phyloP scores from a whole-genome alignment of 2,797 vertebrate species.

The Neosilurus hyrtlii region DNA sequence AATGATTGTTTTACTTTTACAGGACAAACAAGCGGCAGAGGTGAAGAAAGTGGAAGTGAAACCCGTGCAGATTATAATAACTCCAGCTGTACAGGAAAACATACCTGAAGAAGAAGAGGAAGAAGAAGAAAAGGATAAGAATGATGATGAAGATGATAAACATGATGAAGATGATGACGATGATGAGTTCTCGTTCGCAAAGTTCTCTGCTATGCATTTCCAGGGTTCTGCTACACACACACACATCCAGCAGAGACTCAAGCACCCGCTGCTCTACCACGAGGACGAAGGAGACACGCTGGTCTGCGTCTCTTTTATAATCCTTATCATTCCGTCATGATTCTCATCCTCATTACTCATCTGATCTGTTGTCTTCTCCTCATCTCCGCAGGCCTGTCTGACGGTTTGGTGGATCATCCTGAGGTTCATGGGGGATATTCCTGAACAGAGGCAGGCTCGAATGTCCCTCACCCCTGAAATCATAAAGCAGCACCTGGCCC shows the following conservation, averaged over 20 bases:
- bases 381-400: conserved; percentile 76
- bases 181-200: conserved; percentile 80
- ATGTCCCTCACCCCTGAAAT: conserved; percentile 46
- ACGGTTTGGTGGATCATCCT: conserved; percentile 85
- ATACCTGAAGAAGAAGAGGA: conserved; percentile 5
- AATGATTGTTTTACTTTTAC: conserved; percentile 13
- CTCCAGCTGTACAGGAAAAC: neutral
- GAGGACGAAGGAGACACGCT: conserved; percentile 81
- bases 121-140: conserved; percentile 26
- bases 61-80: conserved; percentile 1
- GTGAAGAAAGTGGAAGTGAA: conserved; percentile 17
- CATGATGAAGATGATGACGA: conserved; percentile 31
- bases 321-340: neutral
- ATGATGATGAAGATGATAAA: conserved; percentile 56
- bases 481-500: conserved; percentile 39
- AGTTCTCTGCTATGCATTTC: conserved; percentile 84
- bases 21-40: conserved; percentile 13
- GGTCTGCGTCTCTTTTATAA: conserved; percentile 67
- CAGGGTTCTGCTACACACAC: conserved; percentile 67
- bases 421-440: conserved; percentile 91
- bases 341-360: neutral
- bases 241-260: conserved; percentile 73
- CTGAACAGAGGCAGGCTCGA: conserved; percentile 72
- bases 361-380: neutral
- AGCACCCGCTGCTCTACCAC: conserved; percentile 82